These are phyloP conservation scores for Neuroscelio doddi DNA, from an alignment of 2,888 invertebrate species.

Conservation along the genomic window DNA sequence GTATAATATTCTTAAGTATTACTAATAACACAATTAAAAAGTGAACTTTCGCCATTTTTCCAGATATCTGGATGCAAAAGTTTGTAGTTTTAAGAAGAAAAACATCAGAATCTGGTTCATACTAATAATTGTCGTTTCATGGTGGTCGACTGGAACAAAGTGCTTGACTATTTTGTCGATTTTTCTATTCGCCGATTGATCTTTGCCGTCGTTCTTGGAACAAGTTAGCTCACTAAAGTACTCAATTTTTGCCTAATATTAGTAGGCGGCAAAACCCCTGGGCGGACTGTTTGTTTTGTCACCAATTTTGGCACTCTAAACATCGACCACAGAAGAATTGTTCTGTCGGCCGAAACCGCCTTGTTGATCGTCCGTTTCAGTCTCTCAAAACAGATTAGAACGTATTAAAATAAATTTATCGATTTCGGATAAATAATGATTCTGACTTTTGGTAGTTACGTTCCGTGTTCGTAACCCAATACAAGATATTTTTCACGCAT, in stretches of 20 bases:
- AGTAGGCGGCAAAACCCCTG: constrained; percentile 39
- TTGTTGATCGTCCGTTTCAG: constrained; percentile 2
- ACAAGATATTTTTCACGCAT: constrained; percentile 34
- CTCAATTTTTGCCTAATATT: constrained; percentile 36
- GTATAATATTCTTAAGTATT: too few species aligned
- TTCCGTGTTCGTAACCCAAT: constrained; percentile 38
- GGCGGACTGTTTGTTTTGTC: constrained; percentile 49
- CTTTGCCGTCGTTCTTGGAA: constrained; percentile 40
- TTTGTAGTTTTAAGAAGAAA: too few species aligned
- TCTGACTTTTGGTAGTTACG: too few species aligned
- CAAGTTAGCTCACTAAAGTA: constrained; percentile 36
- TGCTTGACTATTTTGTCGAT: constrained; percentile 35
- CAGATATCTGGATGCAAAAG: too few species aligned
- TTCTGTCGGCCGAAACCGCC: neutral
- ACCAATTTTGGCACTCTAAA: constrained; percentile 52
- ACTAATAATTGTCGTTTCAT: constrained; percentile 29
- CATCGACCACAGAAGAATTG: constrained; percentile 13
- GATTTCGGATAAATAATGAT: too few species aligned
- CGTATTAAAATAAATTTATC: too few species aligned
- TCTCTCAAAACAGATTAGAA: too few species aligned
- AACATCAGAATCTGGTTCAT: too few species aligned
- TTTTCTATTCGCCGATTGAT: constrained; percentile 34
- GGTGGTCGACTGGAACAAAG: constrained; percentile 38
- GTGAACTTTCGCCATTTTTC: too few species aligned
- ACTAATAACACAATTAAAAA: too few species aligned